A percentile compares a stretch with the other conserved stretches of the same genome.
phyloP scores from a whole-genome alignment of 2,888 invertebrate genomes.

The Nematopogon swammerdamellus region DNA sequence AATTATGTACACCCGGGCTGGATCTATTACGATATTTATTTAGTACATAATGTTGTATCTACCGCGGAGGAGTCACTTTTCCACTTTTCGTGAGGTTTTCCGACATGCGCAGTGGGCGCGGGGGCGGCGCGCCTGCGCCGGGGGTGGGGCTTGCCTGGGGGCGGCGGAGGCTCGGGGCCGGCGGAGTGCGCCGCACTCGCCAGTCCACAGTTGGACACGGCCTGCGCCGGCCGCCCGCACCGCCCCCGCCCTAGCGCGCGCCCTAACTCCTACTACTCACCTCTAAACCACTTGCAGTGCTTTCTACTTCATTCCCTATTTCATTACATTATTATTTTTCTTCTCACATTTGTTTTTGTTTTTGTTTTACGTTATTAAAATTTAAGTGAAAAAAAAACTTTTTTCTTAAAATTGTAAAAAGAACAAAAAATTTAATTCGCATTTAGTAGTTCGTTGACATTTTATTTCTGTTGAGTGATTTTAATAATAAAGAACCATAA shows the following conservation, averaged over 20 bases:
- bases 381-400: no score
- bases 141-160: constrained; percentile 46
- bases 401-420: no score
- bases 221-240: constrained; percentile 33
- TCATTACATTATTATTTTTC: constrained; percentile 15
- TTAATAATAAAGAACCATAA: no score
- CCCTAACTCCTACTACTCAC: constrained; percentile 20
- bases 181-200: constrained; percentile 36
- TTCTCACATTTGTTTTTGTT: no score
- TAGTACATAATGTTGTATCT: constrained; percentile 52
- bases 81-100: constrained; percentile 51
- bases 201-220: constrained; percentile 50
- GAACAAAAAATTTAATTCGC: no score
- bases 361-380: no score
- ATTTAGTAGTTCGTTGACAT: no score
- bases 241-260: constrained; percentile 11
- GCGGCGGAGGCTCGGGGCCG: constrained; percentile 50
- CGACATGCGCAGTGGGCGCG: constrained; percentile 40
- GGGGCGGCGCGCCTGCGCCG: constrained; percentile 36
- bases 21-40: constrained; percentile 49
- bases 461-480: no score
- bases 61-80: constrained; percentile 55
- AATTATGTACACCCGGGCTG: constrained; percentile 32
- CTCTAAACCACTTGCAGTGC: constrained; percentile 31
- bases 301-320: constrained; percentile 24